These are phyloP conservation scores for Scylla paramamosain DNA, from an alignment of 1,140 invertebrate species.

Conservation along the genomic window DNA sequence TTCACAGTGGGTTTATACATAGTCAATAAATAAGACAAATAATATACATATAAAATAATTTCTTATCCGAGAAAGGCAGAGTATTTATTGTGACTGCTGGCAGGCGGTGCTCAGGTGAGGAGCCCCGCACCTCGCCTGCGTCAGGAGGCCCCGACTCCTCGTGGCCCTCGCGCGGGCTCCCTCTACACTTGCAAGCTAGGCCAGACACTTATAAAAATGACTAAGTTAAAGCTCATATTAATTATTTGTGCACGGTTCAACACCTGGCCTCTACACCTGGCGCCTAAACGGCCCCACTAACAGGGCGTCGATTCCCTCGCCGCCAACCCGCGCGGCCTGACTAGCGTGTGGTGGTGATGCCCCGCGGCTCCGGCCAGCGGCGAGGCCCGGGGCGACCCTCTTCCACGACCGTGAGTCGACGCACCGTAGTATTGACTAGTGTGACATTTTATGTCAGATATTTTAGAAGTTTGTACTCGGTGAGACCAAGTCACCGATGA, in stretches of 20 bases:
- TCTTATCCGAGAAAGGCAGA: constrained; percentile 60
- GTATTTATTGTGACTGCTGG: constrained; percentile 44
- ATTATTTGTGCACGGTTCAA: constrained; percentile 48
- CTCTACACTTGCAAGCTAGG: constrained; percentile 22
- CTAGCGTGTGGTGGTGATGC: constrained; percentile 26
- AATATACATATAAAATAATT: constrained; percentile 56
- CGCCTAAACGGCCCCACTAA: neutral
- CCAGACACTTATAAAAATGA: constrained; percentile 48
- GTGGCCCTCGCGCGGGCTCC: neutral
- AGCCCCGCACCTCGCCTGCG: neutral
- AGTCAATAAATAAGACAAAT: constrained; percentile 52
- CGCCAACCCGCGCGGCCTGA: neutral
- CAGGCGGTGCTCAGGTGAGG: neutral
- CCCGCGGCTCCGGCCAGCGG: neutral
- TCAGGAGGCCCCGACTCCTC: neutral
- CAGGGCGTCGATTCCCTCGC: neutral
- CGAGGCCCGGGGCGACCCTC: neutral
- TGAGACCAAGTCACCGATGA: neutral
- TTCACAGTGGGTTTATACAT: constrained; percentile 54
- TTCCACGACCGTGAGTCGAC: neutral
- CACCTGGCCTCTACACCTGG: constrained; percentile 33
- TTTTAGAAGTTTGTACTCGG: neutral
- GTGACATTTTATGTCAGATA: neutral
- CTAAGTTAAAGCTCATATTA: constrained; percentile 63
- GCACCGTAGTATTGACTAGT: neutral